Evolutionary conservation across 2,888 invertebrate genomes (phyloP), one percentile per base, ranked within the genome.

Genomic region (Pyralis farinalis): DNA sequence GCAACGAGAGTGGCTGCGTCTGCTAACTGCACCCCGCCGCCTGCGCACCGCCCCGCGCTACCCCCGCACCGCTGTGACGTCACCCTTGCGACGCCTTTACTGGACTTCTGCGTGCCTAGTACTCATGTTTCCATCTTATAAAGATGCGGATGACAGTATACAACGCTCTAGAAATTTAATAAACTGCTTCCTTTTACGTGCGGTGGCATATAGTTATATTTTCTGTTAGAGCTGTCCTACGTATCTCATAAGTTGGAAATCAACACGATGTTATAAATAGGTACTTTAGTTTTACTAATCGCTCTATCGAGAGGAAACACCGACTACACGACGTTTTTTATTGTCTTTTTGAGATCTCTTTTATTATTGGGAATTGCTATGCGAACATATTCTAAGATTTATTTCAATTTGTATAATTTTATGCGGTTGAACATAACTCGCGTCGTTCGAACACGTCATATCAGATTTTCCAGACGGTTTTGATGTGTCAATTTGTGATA

Each of bases 1-100:
- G 95, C 76, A 93, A 93, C 74, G 95, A 95, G 82, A 93, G 95
- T 62, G 94, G 95, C 74, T 96, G 95, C 85, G 94, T 94, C 89
- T 96, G 96, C 91, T 96, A 91, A 92, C 72, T 60, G 12, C 37
- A 37, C 31, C 29, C 31, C 31, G 16, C 16, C 16, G 16, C 39
- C 35, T 40, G 9, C 36, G 34, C 38, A 16, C 33, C 40, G 7
- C 46, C 40, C 41, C 37, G 38, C 40, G 44, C 40, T 42, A 39
- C 49, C 44, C 47, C 50, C 51, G 50, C 44, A 42, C 48, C 49
- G 43, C 48, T 45, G 7, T 41, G 33, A 30, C 41, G 39, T 37
- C 34, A 39, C 40, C 25, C 21, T 1, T 27, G 10, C 30, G 10
- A 34, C 21, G 9, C 32, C 10, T 21, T 30, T 12, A 16, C 7